Evolutionary conservation across 2,888 invertebrate species (phyloP), one percentile per base, ranked within the genome.

Genomic region (Lypha dubia): DNA sequence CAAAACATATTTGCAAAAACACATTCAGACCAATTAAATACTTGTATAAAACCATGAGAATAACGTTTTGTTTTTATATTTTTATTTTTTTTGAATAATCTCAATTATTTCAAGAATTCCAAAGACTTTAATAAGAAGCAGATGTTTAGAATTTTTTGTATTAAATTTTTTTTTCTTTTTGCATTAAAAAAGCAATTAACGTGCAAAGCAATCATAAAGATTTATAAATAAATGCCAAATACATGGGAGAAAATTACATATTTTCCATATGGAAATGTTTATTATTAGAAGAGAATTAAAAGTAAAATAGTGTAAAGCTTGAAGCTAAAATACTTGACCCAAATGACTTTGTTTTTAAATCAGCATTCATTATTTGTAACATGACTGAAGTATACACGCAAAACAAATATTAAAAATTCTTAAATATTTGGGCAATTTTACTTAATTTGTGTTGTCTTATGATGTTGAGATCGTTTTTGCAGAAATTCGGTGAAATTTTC

Each of bases 51-150:
- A 62, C 38, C 35, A 41, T 41, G 35, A 24, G 24, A 44, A 60
- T 62, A 13, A n/a, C 7, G 35, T 56, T n/a, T 56, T n/a, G n/a
- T n/a, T n/a, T n/a, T n/a, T n/a, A n/a, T n/a, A n/a, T n/a, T n/a
- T n/a, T n/a, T n/a, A n/a, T n/a, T 56, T 56, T 32, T 56, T 13
- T 49, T 17, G 8, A 1, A 75, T 28, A 75, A 81, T 67, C 62
- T 62, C 53, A 62, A 71, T 76, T 46, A 81, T 84, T 84, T 76
- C 20, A 68, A 77, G 76, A 84, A 84, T 80, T 80, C 17, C 73
- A 77, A 53, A 80, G 68, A 77, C 68, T 62, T 80, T 77, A 84
- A 81, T 80, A 80, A 77, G 62, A 80, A 84, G 68, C 84, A 84
- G 77, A 84, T 84, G 84, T 62, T 76, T 49, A 9, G 8, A 75